Conservation (phyloP, 2,797 vertebrate species). For the Tokudaia tokunoshimensis region DNA sequence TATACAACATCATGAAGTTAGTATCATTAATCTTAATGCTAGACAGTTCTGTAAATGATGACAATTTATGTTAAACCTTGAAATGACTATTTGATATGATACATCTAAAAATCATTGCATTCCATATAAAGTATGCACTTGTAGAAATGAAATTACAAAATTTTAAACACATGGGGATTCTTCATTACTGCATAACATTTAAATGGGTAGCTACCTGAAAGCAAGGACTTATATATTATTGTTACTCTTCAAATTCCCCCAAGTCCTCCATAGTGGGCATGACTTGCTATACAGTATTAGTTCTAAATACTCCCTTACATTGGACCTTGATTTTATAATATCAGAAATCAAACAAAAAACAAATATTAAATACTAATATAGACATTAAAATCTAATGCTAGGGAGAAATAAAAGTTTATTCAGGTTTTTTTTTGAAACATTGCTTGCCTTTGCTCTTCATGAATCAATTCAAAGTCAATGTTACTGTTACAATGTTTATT, state of each 20-base stretch:
- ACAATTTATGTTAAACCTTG: not conserved
- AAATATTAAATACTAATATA: not conserved
- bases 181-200: not conserved
- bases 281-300: not conserved
- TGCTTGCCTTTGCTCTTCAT: not conserved
- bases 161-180: not conserved
- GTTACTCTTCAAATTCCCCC: not conserved
- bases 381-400: not conserved
- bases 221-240: not conserved
- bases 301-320: not conserved
- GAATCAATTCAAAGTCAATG: conserved; percentile 11
- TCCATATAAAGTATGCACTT: not conserved
- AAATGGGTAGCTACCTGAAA: not conserved
- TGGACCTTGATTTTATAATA: not conserved
- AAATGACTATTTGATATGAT: not conserved
- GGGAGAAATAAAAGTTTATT: not conserved
- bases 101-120: not conserved
- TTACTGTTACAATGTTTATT: not conserved
- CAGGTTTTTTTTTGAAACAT: not conserved
- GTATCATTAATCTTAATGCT: not conserved
- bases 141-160: not conserved
- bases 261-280: not conserved
- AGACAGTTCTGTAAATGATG: not conserved
- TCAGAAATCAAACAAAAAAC: not conserved
- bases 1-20: not conserved